phyloP scores from a whole-genome alignment of 2,797 vertebrate species.

The Yasuhikotakia modesta region DNA sequence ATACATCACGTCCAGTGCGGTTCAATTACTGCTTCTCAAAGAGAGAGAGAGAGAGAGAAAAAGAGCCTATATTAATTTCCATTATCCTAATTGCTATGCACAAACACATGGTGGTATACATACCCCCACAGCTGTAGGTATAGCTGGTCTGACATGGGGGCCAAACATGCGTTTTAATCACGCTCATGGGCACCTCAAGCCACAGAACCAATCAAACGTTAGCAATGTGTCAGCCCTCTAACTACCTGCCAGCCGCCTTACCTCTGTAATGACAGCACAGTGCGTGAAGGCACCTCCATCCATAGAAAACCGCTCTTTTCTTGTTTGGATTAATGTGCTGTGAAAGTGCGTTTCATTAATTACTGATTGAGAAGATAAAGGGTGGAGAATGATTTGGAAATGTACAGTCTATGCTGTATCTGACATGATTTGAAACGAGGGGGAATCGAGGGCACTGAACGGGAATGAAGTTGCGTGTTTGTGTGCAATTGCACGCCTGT shows the following conservation, averaged over 20 bases:
- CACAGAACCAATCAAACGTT: conserved; percentile 39
- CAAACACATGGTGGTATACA: conserved; percentile 40
- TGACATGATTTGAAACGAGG: conserved; percentile 23
- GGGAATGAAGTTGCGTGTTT: conserved; percentile 12
- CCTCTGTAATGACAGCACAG: conserved; percentile 1
- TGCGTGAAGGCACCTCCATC: too few relatives aligned
- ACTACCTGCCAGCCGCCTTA: too few relatives aligned
- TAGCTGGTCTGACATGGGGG: conserved; percentile 17
- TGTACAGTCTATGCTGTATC: conserved; percentile 33
- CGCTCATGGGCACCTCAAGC: conserved; percentile 1
- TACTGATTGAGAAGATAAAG: conserved; percentile 46
- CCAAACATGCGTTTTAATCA: conserved; percentile 33
- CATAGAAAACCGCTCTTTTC: background rate
- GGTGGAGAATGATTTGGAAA: conserved; percentile 34
- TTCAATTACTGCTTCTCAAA: conserved; percentile 72
- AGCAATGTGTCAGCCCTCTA: conserved; percentile 21
- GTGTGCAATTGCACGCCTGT: background rate
- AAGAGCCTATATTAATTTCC: conserved; percentile 67
- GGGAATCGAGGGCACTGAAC: conserved; percentile 17
- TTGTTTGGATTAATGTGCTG: conserved; percentile 35
- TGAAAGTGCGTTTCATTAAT: conserved; percentile 49
- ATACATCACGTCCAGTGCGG: conserved; percentile 75
- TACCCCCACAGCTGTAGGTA: conserved; percentile 30
- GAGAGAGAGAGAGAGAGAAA: conserved; percentile 21
- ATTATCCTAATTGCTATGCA: conserved; percentile 75